Percentiles rank a stretch among this genome's conserved stretches.
Conservation (phyloP, 2,888 invertebrate genomes). For the Microplitis deprimator region DNA sequence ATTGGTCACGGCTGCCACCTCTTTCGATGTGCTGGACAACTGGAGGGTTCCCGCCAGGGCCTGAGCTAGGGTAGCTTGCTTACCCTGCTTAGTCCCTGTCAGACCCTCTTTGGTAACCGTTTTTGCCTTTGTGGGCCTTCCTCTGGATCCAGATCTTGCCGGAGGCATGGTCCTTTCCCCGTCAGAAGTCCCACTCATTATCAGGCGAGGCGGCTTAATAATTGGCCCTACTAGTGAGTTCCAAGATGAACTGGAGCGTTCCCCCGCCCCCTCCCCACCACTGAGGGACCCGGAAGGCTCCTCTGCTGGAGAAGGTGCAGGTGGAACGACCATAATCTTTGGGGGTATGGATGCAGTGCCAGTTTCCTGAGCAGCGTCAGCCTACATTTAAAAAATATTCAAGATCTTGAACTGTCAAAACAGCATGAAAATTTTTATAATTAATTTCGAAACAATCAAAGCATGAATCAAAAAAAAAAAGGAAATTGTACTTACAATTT, state of each 20-base stretch:
- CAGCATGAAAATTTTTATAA: no score
- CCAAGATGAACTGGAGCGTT: not conserved
- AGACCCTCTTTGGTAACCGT: not conserved
- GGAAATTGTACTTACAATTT: no score
- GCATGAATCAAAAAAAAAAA: no score
- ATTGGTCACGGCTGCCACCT: no score
- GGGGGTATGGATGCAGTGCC: no score
- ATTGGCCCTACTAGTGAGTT: not conserved
- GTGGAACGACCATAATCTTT: no score
- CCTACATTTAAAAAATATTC: no score
- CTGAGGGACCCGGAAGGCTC: not conserved
- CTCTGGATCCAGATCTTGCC: not conserved
- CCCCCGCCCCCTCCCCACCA: not conserved
- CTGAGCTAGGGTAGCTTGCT: no score
- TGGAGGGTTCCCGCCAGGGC: not conserved
- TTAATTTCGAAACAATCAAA: no score
- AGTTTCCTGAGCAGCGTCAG: not conserved
- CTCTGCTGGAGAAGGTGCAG: not conserved
- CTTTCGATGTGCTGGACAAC: no score
- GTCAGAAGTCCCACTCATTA: not conserved
- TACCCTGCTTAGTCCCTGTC: no score
- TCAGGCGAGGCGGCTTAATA: not conserved
- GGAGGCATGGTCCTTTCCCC: not conserved
- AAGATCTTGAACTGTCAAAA: no score
- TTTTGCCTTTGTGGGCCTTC: not conserved